Evolutionary conservation across 2,888 invertebrate species (phyloP).

Genomic region (Melinaea marsaeus): DNA sequence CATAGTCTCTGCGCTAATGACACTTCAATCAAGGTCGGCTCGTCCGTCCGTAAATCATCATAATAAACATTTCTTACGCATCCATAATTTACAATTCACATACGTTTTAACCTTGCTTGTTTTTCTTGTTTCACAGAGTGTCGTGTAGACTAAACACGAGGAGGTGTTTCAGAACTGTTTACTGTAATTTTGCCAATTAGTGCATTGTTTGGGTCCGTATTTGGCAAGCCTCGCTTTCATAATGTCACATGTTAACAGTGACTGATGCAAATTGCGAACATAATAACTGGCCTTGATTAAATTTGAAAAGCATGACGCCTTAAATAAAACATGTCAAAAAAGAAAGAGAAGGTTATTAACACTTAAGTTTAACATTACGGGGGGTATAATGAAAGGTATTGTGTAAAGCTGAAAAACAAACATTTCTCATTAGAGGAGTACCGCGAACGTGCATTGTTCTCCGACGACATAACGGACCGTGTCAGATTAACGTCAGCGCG

Average conservation of each 20-base stretch:
- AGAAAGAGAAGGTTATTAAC: constrained; percentile 43
- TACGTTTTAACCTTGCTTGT: constrained; percentile 8
- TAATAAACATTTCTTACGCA: constrained; percentile 32
- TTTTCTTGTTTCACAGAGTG: constrained; percentile 1
- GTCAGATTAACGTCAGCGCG: constrained; percentile 68
- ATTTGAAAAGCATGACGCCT: neutral
- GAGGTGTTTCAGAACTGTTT: neutral
- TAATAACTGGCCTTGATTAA: constrained; percentile 1
- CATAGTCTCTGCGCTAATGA: constrained; percentile 62
- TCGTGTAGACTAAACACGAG: neutral
- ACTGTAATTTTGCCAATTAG: constrained; percentile 2
- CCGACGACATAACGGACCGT: constrained; percentile 71
- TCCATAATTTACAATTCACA: constrained; percentile 16
- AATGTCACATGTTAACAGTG: constrained; percentile 1
- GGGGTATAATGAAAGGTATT: constrained; percentile 66
- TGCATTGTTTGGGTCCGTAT: neutral
- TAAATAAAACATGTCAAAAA: constrained; percentile 21
- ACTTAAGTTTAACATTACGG: constrained; percentile 47
- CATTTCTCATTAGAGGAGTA: constrained; percentile 74
- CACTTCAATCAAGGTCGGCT: constrained; percentile 74
- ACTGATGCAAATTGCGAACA: neutral
- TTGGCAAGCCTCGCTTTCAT: constrained; percentile 1
- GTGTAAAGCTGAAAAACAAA: constrained; percentile 70
- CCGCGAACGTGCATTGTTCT: constrained; percentile 70
- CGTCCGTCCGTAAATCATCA: constrained; percentile 48